Evolutionary conservation across 1,140 invertebrate species (phyloP).

Genomic region (Lepidotrigona ventralis): DNA sequence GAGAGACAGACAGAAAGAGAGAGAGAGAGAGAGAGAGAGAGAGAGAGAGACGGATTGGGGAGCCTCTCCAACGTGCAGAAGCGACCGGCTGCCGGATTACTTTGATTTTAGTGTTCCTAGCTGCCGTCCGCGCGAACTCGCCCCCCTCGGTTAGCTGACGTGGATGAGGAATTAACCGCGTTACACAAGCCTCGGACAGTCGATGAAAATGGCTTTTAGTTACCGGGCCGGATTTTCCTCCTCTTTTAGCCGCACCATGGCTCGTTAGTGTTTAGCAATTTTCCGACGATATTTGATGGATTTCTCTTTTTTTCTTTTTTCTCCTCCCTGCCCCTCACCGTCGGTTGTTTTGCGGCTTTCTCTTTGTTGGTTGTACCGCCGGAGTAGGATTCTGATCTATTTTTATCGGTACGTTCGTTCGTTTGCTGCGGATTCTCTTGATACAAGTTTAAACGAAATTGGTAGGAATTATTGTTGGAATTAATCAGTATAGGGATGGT

Average conservation of each 20-base stretch:
- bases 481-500: no score
- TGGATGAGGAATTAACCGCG: slow-evolving; percentile 61
- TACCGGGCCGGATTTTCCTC: slow-evolving; percentile 13
- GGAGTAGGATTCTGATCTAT: neutral
- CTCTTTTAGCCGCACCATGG: neutral
- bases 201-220: slow-evolving; percentile 46
- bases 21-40: no score
- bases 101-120: slow-evolving; percentile 55
- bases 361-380: neutral
- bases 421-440: neutral
- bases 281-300: neutral
- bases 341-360: neutral
- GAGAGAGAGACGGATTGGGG: no score
- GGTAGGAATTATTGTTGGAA: neutral
- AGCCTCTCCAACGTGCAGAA: slow-evolving; percentile 19
- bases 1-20: neutral
- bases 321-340: no score
- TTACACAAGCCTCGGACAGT: slow-evolving; percentile 40
- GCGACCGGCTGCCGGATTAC: slow-evolving; percentile 45
- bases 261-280: neutral
- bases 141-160: slow-evolving; percentile 51
- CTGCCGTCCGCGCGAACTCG: slow-evolving; percentile 44
- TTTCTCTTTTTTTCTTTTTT: neutral
- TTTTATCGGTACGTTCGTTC: neutral
- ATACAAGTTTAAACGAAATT: neutral